Base-by-base conservation (phyloP, 2,888 invertebrate genomes). In the Tribolium freemani region DNA sequence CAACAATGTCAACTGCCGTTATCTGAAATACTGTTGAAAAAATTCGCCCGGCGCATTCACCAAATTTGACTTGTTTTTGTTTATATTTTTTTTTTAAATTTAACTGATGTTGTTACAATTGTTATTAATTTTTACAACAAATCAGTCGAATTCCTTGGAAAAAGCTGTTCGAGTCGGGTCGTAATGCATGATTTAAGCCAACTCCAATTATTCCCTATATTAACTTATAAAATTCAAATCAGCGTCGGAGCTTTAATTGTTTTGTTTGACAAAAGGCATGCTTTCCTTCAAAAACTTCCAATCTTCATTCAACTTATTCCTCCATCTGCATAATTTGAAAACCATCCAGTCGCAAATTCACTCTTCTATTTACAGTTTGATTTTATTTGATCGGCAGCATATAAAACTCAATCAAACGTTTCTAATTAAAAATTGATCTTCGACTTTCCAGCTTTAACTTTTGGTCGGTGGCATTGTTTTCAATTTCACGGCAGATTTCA, bases 391-490 rank as follows among this genome's bases (percentile, higher is more conserved):
- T 54, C 63, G 51, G 11, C 10, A 11, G 6, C 31, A 50, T 16
- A 50, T 48, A 51, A 64, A 64, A 31, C 51, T 38, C 64, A 54
- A 64, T 64, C 64, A 54, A 64, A 53, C 45, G 64, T 64, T 54
- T 21, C 54, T 64, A 64, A 64, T 64, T 64, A 64, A 64, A 64
- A 64, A 64, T 54, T 54, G 53, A 64, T 54, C 54, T 45, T 21
- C 64, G 20, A 51, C 26, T 10, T 64, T 54, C 5, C 54, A 53
- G 44, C 53, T 63, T 54, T 21, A 44, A 30, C 9, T 64, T 54
- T 45, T 64, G 45, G 53, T 44, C 53, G 45, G 53, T 64, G 21
- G 6, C 6, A 16, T 48, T 48, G 48, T 16, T 48, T 6, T 1
- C n/a, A 16, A 48, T 11, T 48, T 48, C 3, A 11, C 1, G 11